Conservation (phyloP, 2,113 vertebrate species). For the Chaenogobius annularis region DNA sequence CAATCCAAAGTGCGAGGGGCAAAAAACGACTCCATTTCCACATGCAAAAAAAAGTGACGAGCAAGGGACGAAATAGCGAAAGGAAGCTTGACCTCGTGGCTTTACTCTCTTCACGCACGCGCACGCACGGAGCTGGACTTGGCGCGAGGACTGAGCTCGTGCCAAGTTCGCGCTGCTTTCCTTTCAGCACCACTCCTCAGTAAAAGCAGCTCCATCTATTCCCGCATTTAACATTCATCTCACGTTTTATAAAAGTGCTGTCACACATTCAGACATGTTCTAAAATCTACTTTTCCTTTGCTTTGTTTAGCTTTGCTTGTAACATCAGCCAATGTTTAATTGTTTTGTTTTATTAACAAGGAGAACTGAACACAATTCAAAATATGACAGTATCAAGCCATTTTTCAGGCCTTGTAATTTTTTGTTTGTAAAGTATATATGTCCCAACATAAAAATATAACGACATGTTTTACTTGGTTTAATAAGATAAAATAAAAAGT, state of each 20-base stretch:
- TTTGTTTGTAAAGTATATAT: background rate
- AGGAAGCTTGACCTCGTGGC: constrained; percentile 27
- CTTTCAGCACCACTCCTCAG: constrained; percentile 68
- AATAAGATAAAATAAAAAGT: background rate
- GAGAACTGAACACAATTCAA: background rate
- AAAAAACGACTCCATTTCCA: background rate
- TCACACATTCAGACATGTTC: background rate
- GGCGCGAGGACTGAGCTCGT: constrained; percentile 12
- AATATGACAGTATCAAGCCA: background rate
- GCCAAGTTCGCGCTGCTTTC: constrained; percentile 69
- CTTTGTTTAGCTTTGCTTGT: background rate
- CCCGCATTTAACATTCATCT: constrained; percentile 17
- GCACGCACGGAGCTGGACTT: constrained; percentile 24
- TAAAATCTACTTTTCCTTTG: background rate
- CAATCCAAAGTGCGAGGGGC: background rate
- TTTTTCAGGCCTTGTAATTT: background rate
- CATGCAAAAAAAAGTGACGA: constrained; percentile 21
- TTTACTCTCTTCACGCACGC: constrained; percentile 1
- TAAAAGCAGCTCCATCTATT: constrained; percentile 9
- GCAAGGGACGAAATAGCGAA: constrained; percentile 43
- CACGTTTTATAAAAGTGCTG: background rate
- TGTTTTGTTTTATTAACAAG: background rate
- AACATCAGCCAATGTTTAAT: background rate
- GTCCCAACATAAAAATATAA: background rate
- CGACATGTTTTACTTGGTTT: background rate